These are phyloP conservation scores for Enteromius argenteus DNA, from an alignment of 2,797 vertebrate species.

Conservation along the genomic window DNA sequence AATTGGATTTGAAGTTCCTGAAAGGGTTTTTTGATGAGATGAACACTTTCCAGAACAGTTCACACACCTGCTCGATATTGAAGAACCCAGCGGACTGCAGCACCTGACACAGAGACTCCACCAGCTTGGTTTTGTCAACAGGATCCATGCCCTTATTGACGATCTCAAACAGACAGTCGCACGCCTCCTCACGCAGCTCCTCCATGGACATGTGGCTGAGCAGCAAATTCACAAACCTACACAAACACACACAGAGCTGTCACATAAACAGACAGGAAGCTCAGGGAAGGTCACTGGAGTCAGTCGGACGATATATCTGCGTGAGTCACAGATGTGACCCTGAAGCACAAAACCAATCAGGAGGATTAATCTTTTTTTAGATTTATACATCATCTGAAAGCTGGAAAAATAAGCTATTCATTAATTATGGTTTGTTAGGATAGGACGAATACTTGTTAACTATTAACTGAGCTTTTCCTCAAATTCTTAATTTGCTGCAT, in stretches of 20 bases:
- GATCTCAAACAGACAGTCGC: slow-evolving; percentile 97
- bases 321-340: neutral
- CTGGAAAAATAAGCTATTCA: neutral
- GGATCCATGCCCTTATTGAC: slow-evolving; percentile 99
- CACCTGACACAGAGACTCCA: slow-evolving; percentile 93
- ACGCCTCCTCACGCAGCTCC: slow-evolving; percentile 96
- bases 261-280: neutral
- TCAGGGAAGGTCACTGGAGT: neutral
- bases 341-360: neutral
- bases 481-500: too few species aligned
- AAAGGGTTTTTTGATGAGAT: neutral
- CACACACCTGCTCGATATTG: slow-evolving; percentile 89
- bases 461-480: too few species aligned
- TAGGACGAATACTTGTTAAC: too few species aligned
- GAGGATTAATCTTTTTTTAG: neutral
- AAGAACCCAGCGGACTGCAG: slow-evolving; percentile 96
- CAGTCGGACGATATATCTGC: neutral
- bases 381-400: neutral
- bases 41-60: neutral
- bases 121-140: slow-evolving; percentile 95
- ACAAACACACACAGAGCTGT: slow-evolving; percentile 26
- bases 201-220: slow-evolving; percentile 98
- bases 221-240: slow-evolving; percentile 95
- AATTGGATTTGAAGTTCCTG: neutral
- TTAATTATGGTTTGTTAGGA: too few species aligned